phyloP scores from a whole-genome alignment of 2,888 invertebrate genomes.

The Agrilus biguttatus region DNA sequence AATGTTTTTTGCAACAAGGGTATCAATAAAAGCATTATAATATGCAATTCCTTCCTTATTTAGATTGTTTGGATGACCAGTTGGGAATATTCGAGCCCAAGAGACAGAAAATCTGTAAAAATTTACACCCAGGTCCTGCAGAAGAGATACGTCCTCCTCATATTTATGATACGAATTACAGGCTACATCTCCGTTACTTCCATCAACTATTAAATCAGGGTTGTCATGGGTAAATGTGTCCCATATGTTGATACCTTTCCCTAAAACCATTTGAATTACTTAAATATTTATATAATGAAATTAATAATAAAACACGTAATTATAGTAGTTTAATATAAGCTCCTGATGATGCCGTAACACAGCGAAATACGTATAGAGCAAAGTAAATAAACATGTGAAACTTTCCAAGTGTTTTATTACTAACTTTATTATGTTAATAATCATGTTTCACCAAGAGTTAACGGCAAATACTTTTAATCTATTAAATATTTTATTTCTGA shows the following conservation, averaged over 20 bases:
- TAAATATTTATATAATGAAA: no score
- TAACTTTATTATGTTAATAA: no score
- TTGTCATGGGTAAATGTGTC: constrained; percentile 32
- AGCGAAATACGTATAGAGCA: no score
- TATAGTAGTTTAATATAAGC: no score
- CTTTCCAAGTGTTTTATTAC: no score
- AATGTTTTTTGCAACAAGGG: constrained; percentile 34
- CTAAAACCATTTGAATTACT: constrained; percentile 18
- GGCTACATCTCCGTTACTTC: constrained; percentile 13
- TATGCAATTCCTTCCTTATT: constrained; percentile 47
- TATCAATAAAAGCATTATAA: constrained; percentile 44
- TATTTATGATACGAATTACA: constrained; percentile 9
- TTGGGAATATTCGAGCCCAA: constrained; percentile 51
- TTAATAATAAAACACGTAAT: no score
- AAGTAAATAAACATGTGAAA: no score
- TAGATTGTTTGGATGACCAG: constrained; percentile 34
- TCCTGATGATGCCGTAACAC: no score
- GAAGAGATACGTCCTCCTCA: constrained; percentile 21
- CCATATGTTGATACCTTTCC: constrained; percentile 36
- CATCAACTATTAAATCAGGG: constrained; percentile 35
- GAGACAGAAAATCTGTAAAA: constrained; percentile 45
- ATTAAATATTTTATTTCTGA: no score
- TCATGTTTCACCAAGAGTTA: no score
- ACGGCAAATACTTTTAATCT: no score
- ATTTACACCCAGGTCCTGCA: constrained; percentile 37